Base-by-base conservation (phyloP, 2,797 vertebrate species). In the Rhincodon typus region DNA sequence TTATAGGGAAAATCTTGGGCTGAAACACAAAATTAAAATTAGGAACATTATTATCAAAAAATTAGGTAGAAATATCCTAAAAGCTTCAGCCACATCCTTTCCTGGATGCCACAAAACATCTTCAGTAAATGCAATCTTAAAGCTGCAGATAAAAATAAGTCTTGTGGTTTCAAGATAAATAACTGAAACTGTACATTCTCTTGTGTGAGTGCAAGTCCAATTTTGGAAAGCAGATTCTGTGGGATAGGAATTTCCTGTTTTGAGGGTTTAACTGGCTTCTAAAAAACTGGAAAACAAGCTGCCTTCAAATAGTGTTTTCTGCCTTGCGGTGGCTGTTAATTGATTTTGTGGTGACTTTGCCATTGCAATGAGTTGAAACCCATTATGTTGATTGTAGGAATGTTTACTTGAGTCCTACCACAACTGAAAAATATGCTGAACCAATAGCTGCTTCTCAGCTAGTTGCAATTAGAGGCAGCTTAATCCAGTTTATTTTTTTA, bases 221-320 rank as follows among this genome's bases (percentile, higher is more conserved):
- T 74, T 95, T 95, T 91, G 57, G 42, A 77, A 53, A 95, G 30
- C 46, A 72, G 46, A 19, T 77, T 50, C 25, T 53, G 94, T 95
- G 94, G 94, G 30, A 53, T 77, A 57, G 94, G 34, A 95, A 13
- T 17, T 50, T 95, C 46, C 94, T 77, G 94, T 77, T 95, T 95
- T 77, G 70, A 53, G 70, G 70, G 46, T 57, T 74, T 95, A 25
- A 93, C 67, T 67, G n/a, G 6, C 62, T 38, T 93, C 67, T 69
- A 93, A 62, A 67, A 93, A 62, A 90, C 30, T 90, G 30, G 4
- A 94, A 94, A 74, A 72, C 46, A 69, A 38, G 10, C 21, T 42
- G 90, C 17, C 19, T 19, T 93, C 21, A 30, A 88, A 62, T 62
- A 13, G 6, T n/a, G 7, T 91, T 91, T 57, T 88, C 38, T 57